Evolutionary conservation across 2,888 invertebrate genomes (phyloP), one percentile per base, ranked within the genome.

Genomic region (Rhorus exstirpatorius): DNA sequence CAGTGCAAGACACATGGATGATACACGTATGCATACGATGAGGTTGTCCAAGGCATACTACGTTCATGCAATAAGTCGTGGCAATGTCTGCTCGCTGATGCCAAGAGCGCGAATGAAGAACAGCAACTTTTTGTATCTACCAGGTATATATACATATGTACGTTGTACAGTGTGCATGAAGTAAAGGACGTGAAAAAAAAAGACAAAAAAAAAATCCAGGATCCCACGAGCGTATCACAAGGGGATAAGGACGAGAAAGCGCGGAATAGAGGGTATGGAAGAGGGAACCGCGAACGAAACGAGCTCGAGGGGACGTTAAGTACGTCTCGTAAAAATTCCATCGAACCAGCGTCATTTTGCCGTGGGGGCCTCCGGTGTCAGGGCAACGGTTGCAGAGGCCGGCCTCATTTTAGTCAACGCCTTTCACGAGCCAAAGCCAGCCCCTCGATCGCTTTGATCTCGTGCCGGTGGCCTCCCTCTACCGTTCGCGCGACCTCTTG

Each of bases 251-350:
- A n/a, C 76, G 80, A 72, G 44, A 60, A 63, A 67, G 65, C 79
- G 51, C 58, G 17, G 55, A 12, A 24, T 35, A 55, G 58, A 71
- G 8, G n/a, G 17, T 14, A 3, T 21, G 53, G n/a, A 55, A 55
- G 58, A 75, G 38, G 63, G 55, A 17, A 58, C 17, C 17, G 31
- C 63, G 41, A 65, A 53, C 26, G 55, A 44, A 65, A 60, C 31
- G 63, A 68, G 84, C 84, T 77, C 85, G 85, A 87, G 87, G 85
- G 87, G 85, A 89, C 89, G 91, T 92, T 91, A 92, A 92, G 89
- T 92, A 92, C 90, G 87, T 89, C 91, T 92, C 91, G 92, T 92
- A 92, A 92, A 92, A 92, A 92, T 92, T 92, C 91, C 91, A 89
- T 87, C 88, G 89, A 85, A 88, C 87, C 88, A 87, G 89, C 91